phyloP scores from a whole-genome alignment of 1,140 invertebrate genomes.

The Acromyrmex echinatior region DNA sequence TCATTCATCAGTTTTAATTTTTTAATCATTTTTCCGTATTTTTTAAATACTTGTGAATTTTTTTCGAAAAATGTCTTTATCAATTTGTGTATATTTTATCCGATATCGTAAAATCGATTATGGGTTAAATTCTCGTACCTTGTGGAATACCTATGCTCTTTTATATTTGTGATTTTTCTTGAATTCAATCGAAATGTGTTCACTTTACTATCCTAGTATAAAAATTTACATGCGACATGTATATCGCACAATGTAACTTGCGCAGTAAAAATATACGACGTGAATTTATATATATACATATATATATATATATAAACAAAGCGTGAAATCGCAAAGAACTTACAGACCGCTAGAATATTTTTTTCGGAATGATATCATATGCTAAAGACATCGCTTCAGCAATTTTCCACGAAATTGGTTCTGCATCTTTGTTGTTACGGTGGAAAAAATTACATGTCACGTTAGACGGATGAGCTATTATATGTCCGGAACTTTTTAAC shows the following conservation, averaged over 20 bases:
- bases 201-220: not conserved
- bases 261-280: not conserved
- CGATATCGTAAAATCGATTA: conserved; percentile 2
- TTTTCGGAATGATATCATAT: not conserved
- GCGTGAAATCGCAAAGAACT: not conserved
- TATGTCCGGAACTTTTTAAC: conserved; percentile 23
- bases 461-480: conserved; percentile 34
- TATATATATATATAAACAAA: not conserved
- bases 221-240: conserved; percentile 14
- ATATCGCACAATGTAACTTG: conserved; percentile 4
- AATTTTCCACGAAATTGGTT: conserved; percentile 29
- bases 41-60: not conserved
- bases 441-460: conserved; percentile 39
- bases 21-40: not conserved
- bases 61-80: not conserved
- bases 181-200: conserved; percentile 11
- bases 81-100: not conserved
- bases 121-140: not conserved
- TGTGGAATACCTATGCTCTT: not conserved
- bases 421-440: conserved; percentile 8
- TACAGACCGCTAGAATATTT: not conserved
- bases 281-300: no score
- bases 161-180: not conserved
- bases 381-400: conserved; percentile 9
- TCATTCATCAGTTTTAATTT: not conserved